Base-by-base conservation (phyloP, 1,140 invertebrate genomes). In the Bombus confusus region DNA sequence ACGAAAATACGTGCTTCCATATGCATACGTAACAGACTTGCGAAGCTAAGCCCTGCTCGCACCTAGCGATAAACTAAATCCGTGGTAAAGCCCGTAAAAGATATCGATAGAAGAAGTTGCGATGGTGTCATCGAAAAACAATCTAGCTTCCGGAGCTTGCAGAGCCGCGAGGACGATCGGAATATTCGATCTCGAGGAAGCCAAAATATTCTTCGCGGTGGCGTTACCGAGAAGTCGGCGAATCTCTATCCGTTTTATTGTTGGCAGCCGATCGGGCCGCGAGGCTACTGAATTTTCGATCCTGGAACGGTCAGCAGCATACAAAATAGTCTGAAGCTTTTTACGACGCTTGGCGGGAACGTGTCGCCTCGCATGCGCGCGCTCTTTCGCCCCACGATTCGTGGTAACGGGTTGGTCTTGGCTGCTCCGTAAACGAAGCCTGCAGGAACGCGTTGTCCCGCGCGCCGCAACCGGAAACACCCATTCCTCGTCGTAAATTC, bases 401-500 rank as follows among this genome's bases (percentile, higher is more conserved):
- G 79, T 76, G 79, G 79, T 88, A 88, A 88, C 78, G 69, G 47
- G n/a, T 66, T 57, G 28, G 10, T 31, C 52, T 69, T 57, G 15
- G 66, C 9, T 37, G 31, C 43, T 43, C 78, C n/a, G 62, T 75
- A 75, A 87, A 39, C 80, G 69, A 18, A 82, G 43, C 66, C 34
- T 31, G 28, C n/a, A 25, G 31, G 10, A 57, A 25, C n/a, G 47
- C 79, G 68, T 41, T 72, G 79, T 52, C 64, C 28, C 52, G 47
- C 18, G 47, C 18, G 3, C 15, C 68, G 9, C 68, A 34, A 43
- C 13, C 18, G 31, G 18, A 34, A 34, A n/a, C 34, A 39, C 18
- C 37, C 80, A 66, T 91, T 85, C 73, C 79, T 80, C 71, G 64
- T 90, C 90, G 91, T 92, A 92, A 92, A 92, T 92, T 91, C 83